Evolutionary conservation across 2,888 invertebrate genomes (phyloP).

Genomic region (Hydroisotoma schaefferi): DNA sequence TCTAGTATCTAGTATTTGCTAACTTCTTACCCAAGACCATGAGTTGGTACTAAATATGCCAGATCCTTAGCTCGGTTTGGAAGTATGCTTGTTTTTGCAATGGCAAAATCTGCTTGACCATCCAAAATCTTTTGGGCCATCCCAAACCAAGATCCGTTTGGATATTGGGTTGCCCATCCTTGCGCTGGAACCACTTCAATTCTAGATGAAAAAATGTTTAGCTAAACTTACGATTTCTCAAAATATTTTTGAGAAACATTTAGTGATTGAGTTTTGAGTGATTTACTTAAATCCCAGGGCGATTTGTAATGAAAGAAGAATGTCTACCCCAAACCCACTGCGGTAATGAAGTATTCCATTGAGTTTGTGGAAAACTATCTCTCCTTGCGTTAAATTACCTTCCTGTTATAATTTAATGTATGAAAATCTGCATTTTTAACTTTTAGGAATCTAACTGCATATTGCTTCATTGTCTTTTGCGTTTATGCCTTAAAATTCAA

Average conservation of each 20-base stretch:
- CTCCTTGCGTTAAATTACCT: slow-evolving; percentile 28
- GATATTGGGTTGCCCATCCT: slow-evolving; percentile 22
- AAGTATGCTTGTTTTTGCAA: slow-evolving; percentile 32
- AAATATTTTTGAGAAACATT: not conserved
- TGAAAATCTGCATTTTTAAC: too few relatives aligned
- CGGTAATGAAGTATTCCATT: not conserved
- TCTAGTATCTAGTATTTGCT: too few relatives aligned
- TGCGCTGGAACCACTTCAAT: slow-evolving; percentile 15
- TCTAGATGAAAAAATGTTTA: not conserved
- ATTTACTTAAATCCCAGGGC: slow-evolving; percentile 22
- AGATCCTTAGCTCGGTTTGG: slow-evolving; percentile 16
- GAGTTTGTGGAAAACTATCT: slow-evolving; percentile 15
- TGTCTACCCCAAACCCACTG: slow-evolving; percentile 23
- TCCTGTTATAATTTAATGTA: slow-evolving; percentile 21
- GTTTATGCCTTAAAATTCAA: too few relatives aligned
- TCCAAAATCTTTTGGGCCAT: slow-evolving; percentile 28
- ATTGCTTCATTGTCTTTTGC: too few relatives aligned
- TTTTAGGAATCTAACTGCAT: too few relatives aligned
- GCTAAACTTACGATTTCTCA: not conserved
- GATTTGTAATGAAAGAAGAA: slow-evolving; percentile 13
- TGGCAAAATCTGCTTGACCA: slow-evolving; percentile 20
- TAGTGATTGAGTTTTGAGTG: not conserved
- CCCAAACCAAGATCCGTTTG: slow-evolving; percentile 28
- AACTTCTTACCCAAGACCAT: slow-evolving; percentile 18
- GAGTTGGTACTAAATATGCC: slow-evolving; percentile 24